Conservation (phyloP, 2,113 vertebrate genomes). For the Microtus pennsylvanicus region DNA sequence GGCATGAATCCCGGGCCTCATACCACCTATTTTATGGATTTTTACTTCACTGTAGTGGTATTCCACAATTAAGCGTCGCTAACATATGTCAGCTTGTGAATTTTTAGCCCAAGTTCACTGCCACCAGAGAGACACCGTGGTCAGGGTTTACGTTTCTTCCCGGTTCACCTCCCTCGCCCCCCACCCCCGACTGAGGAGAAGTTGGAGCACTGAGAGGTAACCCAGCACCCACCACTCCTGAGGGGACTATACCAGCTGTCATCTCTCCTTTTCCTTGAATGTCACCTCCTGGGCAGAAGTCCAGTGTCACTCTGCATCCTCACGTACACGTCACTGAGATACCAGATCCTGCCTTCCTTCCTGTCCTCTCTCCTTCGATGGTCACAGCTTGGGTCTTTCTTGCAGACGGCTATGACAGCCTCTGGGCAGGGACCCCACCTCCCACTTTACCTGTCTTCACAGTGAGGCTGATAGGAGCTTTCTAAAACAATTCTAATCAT, state of each 20-base stretch:
- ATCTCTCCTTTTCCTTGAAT: background rate
- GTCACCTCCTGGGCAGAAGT: background rate
- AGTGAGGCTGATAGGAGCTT: background rate
- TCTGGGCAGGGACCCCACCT: background rate
- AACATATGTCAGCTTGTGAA: constrained; percentile 14
- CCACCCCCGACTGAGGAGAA: no score
- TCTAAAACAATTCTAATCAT: background rate
- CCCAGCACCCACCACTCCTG: background rate
- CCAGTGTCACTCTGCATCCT: background rate
- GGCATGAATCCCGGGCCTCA: constrained; percentile 47
- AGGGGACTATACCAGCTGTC: background rate
- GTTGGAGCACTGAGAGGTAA: background rate
- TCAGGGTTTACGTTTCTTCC: background rate
- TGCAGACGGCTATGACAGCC: background rate
- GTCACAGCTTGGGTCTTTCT: background rate
- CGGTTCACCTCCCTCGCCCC: no score
- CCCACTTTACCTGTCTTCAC: background rate
- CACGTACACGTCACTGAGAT: background rate
- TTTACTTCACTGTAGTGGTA: constrained; percentile 74
- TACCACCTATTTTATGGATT: constrained; percentile 76
- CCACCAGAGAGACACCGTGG: background rate
- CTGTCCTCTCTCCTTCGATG: background rate
- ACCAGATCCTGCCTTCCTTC: background rate
- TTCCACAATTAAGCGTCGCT: constrained; percentile 63
- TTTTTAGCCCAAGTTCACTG: background rate